Conservation (phyloP, 2,113 vertebrate species). For the Austrofundulus limnaeus region DNA sequence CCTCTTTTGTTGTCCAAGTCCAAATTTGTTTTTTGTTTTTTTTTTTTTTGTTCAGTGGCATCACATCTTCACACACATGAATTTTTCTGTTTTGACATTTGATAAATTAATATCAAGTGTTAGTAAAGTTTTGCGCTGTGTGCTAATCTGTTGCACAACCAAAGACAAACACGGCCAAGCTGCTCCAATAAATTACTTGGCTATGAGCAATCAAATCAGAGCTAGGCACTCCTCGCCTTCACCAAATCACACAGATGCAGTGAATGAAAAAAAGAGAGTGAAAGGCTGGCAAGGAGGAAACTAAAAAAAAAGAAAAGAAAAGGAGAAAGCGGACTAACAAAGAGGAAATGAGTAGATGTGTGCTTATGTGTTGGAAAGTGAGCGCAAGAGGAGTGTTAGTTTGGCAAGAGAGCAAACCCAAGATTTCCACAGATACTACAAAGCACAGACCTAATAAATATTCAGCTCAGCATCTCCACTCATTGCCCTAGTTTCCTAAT, state of each 20-base stretch:
- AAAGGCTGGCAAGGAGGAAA: conserved; percentile 46
- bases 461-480: conserved; percentile 73
- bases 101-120: conserved; percentile 6
- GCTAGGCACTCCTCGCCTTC: conserved; percentile 32
- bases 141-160: conserved; percentile 8
- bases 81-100: background rate
- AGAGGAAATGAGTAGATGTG: conserved; percentile 58
- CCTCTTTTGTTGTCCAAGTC: no score
- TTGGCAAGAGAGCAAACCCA: conserved; percentile 62
- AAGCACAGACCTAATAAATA: conserved; percentile 75
- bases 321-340: conserved; percentile 41
- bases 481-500: conserved; percentile 76
- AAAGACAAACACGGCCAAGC: conserved; percentile 12
- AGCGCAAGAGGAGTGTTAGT: conserved; percentile 51
- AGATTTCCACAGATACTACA: conserved; percentile 64
- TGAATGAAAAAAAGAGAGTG: conserved; percentile 56
- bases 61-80: no score
- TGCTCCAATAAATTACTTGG: conserved; percentile 29
- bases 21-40: no score
- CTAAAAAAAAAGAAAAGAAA: conserved; percentile 51
- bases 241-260: conserved; percentile 54
- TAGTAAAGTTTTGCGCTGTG: conserved; percentile 4
- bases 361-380: conserved; percentile 34
- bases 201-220: conserved; percentile 45
- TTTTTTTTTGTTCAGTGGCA: no score